Evolutionary conservation across 2,797 vertebrate species (phyloP).

Genomic region (Lacerta viridis): DNA sequence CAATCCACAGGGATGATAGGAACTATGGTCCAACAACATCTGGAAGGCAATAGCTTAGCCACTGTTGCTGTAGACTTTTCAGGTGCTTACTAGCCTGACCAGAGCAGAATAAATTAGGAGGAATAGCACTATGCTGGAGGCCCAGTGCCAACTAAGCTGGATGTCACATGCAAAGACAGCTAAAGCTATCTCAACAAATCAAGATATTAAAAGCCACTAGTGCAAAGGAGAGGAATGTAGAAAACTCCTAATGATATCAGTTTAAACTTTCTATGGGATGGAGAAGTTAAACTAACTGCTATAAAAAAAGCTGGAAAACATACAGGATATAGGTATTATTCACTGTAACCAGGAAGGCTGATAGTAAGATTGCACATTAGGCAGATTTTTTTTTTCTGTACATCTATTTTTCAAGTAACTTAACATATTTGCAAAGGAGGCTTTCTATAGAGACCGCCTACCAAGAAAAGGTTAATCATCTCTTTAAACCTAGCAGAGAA

Average conservation of each 20-base stretch:
- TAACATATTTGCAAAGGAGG: not conserved
- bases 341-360: not conserved
- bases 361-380: not conserved
- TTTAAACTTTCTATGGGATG: not conserved
- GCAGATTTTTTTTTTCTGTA: not conserved
- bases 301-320: not conserved
- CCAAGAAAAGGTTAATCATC: not conserved
- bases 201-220: not conserved
- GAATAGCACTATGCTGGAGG: not conserved
- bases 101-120: not conserved
- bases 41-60: no score
- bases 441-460: not conserved
- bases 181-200: not conserved
- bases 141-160: not conserved
- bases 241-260: not conserved
- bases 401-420: not conserved
- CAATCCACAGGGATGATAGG: no score
- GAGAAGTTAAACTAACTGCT: not conserved
- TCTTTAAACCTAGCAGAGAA: not conserved
- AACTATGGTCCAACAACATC: no score
- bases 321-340: not conserved
- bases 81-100: not conserved
- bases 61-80: not conserved
- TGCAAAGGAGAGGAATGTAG: not conserved
- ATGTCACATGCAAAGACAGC: not conserved